A percentile compares a stretch with the other conserved stretches of the same genome.
Conservation (phyloP, 1,140 invertebrate species). For the Solenopsis fugax region DNA sequence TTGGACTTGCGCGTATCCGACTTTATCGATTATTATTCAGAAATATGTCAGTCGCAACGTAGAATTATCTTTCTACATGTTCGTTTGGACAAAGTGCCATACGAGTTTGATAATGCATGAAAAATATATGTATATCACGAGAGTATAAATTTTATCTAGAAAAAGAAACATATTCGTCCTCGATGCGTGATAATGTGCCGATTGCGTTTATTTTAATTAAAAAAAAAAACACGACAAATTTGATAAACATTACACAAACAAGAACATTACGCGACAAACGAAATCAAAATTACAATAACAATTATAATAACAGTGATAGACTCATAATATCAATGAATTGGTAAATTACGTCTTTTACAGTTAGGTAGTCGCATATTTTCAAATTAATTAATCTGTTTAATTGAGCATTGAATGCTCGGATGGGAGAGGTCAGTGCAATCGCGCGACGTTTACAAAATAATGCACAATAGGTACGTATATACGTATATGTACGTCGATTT, state of each 20-base stretch:
- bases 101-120: background rate
- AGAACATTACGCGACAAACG: background rate
- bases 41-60: background rate
- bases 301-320: background rate
- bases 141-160: background rate
- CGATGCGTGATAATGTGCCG: background rate
- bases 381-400: background rate
- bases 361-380: background rate
- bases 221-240: background rate
- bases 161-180: background rate
- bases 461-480: constrained; percentile 36
- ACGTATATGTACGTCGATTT: background rate
- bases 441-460: constrained; percentile 47
- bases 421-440: constrained; percentile 62
- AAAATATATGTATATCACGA: background rate
- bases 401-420: background rate
- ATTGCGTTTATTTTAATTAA: background rate
- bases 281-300: background rate
- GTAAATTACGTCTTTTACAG: background rate
- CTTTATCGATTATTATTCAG: background rate
- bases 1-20: background rate
- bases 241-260: background rate
- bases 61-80: constrained; percentile 22
- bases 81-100: background rate
- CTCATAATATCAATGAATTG: background rate